Base-by-base conservation (phyloP, 2,888 invertebrate species). In the Drosophila ochracea region DNA sequence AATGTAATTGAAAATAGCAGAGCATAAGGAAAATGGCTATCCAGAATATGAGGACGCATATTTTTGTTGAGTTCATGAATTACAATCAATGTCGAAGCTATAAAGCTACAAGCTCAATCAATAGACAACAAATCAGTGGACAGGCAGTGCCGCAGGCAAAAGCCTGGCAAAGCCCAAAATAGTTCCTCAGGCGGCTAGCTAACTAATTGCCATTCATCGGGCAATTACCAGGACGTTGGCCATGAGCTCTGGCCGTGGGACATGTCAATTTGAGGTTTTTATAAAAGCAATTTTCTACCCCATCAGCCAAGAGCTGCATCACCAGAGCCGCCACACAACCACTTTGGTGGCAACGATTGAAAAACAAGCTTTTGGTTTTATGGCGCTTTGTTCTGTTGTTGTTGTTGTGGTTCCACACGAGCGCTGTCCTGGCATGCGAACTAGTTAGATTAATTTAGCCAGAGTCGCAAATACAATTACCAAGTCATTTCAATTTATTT, bases 381-480 rank as follows among this genome's bases (percentile, higher is more conserved):
- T 68, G 84, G 62, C 61, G 77, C 89, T 89, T 90, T 90, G 86
- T 90, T 68, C 76, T 68, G 25, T 37, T 68, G 57, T 65, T 71
- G 72, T 74, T 71, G 72, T 66, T 75, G 72, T 37, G 85, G 86
- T 90, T 84, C 84, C 86, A 89, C 89, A 81, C 86, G 90, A 87
- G 80, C 68, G 85, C 68, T 60, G 76, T 52, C 58, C 68, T 77
- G 83, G 74, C 81, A 85, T 89, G 80, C 82, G 76, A 83, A 85
- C 82, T 80, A 81, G 84, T 83, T 88, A 75, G 85, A 90, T 87
- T 87, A 90, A 90, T 87, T 87, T 82, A 77, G 89, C 81, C 76
- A 73, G 78, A 85, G 86, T 77, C 90, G 63, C 91, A 88, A 91
- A 91, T 89, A 91, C 90, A 88, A 88, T 88, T 88, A 88, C 88